Evolutionary conservation across 1,140 invertebrate genomes (phyloP), one percentile per base, ranked within the genome.

Genomic region (Proctacanthus coquilletti): DNA sequence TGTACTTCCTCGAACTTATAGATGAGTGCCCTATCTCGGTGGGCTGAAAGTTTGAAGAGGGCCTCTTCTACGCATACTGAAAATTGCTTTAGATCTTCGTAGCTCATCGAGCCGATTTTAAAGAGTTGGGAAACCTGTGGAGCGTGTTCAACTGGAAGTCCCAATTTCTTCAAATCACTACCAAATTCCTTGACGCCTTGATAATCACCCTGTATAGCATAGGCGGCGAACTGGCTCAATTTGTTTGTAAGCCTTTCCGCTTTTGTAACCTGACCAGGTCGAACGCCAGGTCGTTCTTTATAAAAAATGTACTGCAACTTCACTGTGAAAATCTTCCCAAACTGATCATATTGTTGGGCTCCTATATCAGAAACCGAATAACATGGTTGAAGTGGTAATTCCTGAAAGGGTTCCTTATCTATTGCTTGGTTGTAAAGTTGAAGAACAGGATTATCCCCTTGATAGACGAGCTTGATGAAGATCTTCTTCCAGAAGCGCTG

Each of bases 1-100:
- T 97, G 94, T 4, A 98, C 74, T 65, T 99, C 96, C 60, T 98
- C 95, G 70, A 94, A 93, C 57, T 94, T 96, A 62, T 98, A 98
- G 39, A 77, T 83, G 8, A 97, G 66, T 0, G 92, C 84, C 33
- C 86, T 72, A 52, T 95, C 89, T 23, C 92, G 68, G 48, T 91
- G 79, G 8, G 83, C 84, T 1, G 73, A 53, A 44, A 94, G 64
- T 39, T 72, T 75, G 60, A 95, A 96, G 20, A 95, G 64, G 29
- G 77, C 77, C 64, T 97, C 89, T 60, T 97, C 92, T 30, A 97
- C 75, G 40, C 75, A 77, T 40, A 77, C 66, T 2, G 86, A 85
- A 63, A 98, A 96, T 53, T 81, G 75, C 52, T 89, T 86, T 61
- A 98, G 72, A 49, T 94, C 85, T 52, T 93, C 82, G 55, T 77